Percentiles rank a stretch among this genome's conserved stretches.
phyloP scores from a whole-genome alignment of 1,140 invertebrate species.

The Pseudomyrmex gracilis region DNA sequence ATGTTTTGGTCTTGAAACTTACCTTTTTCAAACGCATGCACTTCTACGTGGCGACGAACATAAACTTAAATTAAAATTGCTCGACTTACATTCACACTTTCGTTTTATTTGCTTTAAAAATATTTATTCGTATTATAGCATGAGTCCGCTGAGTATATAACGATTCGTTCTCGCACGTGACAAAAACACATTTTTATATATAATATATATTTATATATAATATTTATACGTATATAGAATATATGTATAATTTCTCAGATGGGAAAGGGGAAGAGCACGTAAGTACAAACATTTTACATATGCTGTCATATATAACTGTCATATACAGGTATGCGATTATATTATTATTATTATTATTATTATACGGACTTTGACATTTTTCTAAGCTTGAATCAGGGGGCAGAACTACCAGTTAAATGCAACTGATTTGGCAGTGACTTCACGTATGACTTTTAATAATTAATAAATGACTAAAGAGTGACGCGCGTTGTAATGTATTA shows the following conservation, averaged over 20 bases:
- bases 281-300: constrained; percentile 75
- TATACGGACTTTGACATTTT: constrained; percentile 40
- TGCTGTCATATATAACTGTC: constrained; percentile 58
- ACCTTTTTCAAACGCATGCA: constrained; percentile 13
- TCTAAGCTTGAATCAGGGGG: constrained; percentile 58
- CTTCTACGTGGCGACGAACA: constrained; percentile 18
- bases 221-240: constrained; percentile 69
- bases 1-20: constrained; percentile 32
- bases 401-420: constrained; percentile 72
- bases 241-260: constrained; percentile 62
- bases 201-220: constrained; percentile 57
- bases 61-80: constrained; percentile 35
- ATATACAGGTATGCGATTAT: constrained; percentile 49
- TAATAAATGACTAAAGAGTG: constrained; percentile 77
- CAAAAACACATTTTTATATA: constrained; percentile 46
- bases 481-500: constrained; percentile 80
- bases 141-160: constrained; percentile 72
- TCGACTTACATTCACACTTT: constrained; percentile 65
- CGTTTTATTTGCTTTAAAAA: constrained; percentile 77
- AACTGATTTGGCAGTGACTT: constrained; percentile 78
- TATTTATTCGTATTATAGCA: constrained; percentile 74
- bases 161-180: constrained; percentile 60
- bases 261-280: constrained; percentile 5
- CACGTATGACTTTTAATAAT: constrained; percentile 72
- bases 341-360: constrained; percentile 44